Base-by-base conservation (phyloP, 2,888 invertebrate genomes). In the Polia nebulosa region DNA sequence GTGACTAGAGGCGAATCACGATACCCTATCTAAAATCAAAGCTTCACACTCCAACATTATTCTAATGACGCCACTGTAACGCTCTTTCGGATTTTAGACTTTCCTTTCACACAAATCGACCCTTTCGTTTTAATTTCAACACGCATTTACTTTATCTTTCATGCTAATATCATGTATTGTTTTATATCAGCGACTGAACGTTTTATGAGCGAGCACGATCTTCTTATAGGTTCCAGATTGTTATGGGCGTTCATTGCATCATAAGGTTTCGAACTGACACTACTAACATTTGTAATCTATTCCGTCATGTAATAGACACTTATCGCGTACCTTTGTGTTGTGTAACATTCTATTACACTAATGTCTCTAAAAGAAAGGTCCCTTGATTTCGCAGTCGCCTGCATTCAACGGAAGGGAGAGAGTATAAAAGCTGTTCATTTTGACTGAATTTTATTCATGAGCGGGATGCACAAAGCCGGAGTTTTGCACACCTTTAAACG, bases 1-100 rank as follows among this genome's bases (percentile, higher is more conserved):
- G 84, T 85, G 85, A 83, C 84, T 81, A 69, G 76, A 75, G 65
- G 67, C 78, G 47, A 74, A 72, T 84, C 63, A 73, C 77, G 77
- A 81, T 83, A 80, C 62, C 78, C 79, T 79, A 82, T 79, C 83
- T 81, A 56, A 62, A 77, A 81, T 80, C 73, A 68, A 71, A 72
- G 58, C 65, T 72, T 68, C 66, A 65, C 66, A 61, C 56, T 56
- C 52, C n/a, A 29, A 67, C 47, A 65, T 59, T 79, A 79, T 64
- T 74, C 53, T 65, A 80, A 61, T 65, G 52, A 60, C 45, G 63
- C 47, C 1, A 34, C 8, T 41, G 20, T 65, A 65, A 64, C 65
- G 49, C 13, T 22, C 20, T 15, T 32, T 63, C 17, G 4, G 11
- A 47, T 67, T 61, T 49, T 59, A n/a, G 52, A 57, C 57, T 52